Conservation (phyloP, 2,888 invertebrate genomes). For the Xestobium rufovillosum region DNA sequence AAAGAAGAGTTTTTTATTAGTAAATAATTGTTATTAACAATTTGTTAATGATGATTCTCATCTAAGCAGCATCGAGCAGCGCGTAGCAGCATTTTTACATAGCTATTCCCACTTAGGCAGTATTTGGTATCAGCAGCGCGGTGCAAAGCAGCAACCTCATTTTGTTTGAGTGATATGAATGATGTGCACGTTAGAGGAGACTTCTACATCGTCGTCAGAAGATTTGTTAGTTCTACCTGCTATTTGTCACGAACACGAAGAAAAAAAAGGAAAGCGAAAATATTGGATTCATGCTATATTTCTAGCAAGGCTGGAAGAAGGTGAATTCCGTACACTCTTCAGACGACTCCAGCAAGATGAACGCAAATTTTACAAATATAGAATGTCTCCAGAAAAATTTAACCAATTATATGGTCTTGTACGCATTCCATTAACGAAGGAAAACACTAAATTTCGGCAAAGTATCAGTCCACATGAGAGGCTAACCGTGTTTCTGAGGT, state of each 20-base stretch:
- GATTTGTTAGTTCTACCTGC: background rate
- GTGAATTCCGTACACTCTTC: conserved; percentile 1
- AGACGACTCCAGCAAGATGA: conserved; percentile 2
- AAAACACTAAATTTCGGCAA: background rate
- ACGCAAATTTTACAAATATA: conserved; percentile 1
- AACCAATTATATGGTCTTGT: background rate
- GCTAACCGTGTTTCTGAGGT: conserved; percentile 1
- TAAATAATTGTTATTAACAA: too few relatives aligned
- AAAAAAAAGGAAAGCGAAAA: background rate
- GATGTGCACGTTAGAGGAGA: background rate
- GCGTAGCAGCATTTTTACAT: background rate
- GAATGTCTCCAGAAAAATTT: conserved; percentile 4
- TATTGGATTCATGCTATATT: background rate
- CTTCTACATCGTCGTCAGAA: background rate
- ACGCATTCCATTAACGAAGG: conserved; percentile 1
- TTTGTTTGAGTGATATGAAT: conserved; percentile 1
- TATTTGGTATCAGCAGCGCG: conserved; percentile 1
- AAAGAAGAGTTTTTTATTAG: too few relatives aligned
- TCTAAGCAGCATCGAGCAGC: conserved; percentile 2
- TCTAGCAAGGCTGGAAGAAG: conserved; percentile 3
- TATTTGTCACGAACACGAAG: background rate
- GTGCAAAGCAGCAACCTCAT: background rate
- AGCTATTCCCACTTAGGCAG: conserved; percentile 2
- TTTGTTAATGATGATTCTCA: too few relatives aligned
- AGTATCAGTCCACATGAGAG: conserved; percentile 2